Conservation (phyloP, 2,797 vertebrate genomes). For the Crenichthys baileyi region DNA sequence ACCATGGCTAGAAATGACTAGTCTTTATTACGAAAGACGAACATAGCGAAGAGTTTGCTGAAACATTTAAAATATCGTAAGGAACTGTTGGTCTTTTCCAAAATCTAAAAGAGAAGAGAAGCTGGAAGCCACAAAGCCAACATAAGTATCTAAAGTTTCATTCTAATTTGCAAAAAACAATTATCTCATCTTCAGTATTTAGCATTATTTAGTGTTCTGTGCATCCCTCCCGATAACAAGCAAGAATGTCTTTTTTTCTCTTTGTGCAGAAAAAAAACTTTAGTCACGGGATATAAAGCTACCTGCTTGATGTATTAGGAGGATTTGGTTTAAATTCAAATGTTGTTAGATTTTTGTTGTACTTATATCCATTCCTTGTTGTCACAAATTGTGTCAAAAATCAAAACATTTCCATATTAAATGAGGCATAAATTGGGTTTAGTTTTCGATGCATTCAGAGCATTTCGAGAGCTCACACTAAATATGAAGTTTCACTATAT, state of each 20-base stretch:
- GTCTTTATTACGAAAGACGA: background rate
- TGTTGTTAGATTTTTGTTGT: background rate
- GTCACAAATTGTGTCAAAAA: background rate
- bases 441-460: background rate
- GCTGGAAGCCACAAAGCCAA: background rate
- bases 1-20: background rate
- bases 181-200: background rate
- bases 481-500: background rate
- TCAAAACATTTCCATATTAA: background rate
- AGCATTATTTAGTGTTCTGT: background rate
- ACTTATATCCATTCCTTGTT: too few relatives aligned
- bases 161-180: background rate
- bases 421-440: background rate
- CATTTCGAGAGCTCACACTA: background rate
- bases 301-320: background rate
- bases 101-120: background rate
- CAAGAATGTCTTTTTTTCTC: background rate
- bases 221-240: background rate
- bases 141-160: background rate
- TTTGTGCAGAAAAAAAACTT: background rate
- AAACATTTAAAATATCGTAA: background rate
- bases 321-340: background rate
- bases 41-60: background rate
- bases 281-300: background rate
- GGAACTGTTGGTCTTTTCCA: background rate